Conservation (phyloP, 1,140 invertebrate genomes). For the Bombus breviceps region DNA sequence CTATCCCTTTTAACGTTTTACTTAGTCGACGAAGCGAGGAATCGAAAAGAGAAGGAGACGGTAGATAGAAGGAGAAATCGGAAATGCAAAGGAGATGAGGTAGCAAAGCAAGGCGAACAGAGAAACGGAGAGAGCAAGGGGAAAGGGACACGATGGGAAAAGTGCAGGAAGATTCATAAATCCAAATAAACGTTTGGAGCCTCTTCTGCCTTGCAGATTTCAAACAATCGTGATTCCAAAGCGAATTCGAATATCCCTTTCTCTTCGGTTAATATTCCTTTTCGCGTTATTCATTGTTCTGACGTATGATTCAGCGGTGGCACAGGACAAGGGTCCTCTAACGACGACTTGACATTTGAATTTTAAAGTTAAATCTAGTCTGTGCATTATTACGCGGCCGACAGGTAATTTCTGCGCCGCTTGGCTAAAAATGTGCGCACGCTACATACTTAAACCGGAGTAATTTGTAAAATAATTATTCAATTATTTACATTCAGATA, state of each 20-base stretch:
- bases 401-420: conserved; percentile 22
- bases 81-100: neutral
- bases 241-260: conserved; percentile 44
- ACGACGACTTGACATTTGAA: conserved; percentile 45
- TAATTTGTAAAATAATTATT: neutral
- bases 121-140: neutral
- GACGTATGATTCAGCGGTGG: conserved; percentile 36
- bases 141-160: neutral
- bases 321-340: conserved; percentile 39
- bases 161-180: conserved; percentile 74
- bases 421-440: neutral
- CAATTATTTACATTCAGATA: neutral
- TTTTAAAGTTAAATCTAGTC: conserved; percentile 49
- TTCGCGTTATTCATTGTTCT: conserved; percentile 47
- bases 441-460: neutral
- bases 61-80: neutral
- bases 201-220: conserved; percentile 54
- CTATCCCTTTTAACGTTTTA: conserved; percentile 71
- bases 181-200: conserved; percentile 73
- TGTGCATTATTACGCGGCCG: conserved; percentile 1
- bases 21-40: conserved; percentile 53
- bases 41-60: conserved; percentile 24
- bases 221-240: conserved; percentile 47
- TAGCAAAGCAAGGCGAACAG: neutral
- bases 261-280: conserved; percentile 38